These are phyloP conservation scores for Coranthus polyacanthus DNA, from an alignment of 2,797 vertebrate genomes.

Conservation along the genomic window DNA sequence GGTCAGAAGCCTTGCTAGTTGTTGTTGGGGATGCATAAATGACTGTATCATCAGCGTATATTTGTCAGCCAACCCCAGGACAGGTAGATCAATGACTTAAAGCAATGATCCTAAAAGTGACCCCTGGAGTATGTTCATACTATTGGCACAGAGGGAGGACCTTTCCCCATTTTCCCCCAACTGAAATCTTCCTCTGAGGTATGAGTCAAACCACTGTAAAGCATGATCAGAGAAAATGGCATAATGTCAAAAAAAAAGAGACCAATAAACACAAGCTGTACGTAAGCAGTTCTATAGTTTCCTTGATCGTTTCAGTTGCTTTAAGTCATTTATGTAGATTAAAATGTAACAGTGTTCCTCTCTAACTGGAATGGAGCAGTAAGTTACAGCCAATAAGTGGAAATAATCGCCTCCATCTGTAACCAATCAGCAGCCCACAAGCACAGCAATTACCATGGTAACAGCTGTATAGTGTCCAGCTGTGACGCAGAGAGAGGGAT, in stretches of 20 bases:
- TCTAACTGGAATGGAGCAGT: slow-evolving; percentile 12
- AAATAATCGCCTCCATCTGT: slow-evolving; percentile 56
- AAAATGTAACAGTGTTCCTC: slow-evolving; percentile 15
- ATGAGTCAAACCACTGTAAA: no score
- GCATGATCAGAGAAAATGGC: no score
- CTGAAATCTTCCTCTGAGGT: no score
- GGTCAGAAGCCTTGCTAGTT: no score
- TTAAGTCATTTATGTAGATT: slow-evolving; percentile 1
- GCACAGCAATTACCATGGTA: slow-evolving; percentile 56
- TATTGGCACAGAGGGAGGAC: not conserved
- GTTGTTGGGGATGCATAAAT: no score
- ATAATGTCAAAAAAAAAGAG: no score
- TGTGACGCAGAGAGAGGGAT: slow-evolving; percentile 46
- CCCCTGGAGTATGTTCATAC: not conserved
- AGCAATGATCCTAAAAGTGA: not conserved
- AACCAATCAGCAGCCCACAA: slow-evolving; percentile 58
- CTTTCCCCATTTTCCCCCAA: not conserved
- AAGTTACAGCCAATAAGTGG: slow-evolving; percentile 38
- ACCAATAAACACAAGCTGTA: no score
- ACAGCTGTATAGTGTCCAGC: slow-evolving; percentile 47
- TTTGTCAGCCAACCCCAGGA: no score
- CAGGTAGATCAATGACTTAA: not conserved
- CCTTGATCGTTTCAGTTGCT: no score
- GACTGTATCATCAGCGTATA: no score
- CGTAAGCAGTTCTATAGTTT: no score